phyloP scores from a whole-genome alignment of 1,140 invertebrate species.

The Anoplophora glabripennis region DNA sequence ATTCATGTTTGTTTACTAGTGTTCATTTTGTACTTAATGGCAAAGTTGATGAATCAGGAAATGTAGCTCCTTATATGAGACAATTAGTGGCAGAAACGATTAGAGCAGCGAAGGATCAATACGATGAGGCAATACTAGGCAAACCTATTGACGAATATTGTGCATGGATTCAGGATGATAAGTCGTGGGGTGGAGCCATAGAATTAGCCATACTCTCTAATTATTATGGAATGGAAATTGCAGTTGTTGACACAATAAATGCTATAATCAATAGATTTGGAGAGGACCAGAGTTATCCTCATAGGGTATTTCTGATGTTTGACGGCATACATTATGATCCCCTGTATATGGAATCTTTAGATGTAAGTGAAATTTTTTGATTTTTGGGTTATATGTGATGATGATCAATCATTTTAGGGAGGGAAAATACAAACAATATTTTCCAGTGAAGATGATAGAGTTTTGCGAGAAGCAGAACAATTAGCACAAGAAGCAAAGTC shows the following conservation, averaged over 20 bases:
- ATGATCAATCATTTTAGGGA: conserved; percentile 53
- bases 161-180: conserved; percentile 77
- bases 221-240: conserved; percentile 89
- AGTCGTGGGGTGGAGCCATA: conserved; percentile 94
- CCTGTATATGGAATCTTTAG: conserved; percentile 75
- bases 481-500: conserved; percentile 84
- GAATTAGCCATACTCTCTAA: conserved; percentile 87
- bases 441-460: conserved; percentile 65
- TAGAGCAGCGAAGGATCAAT: conserved; percentile 69
- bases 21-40: conserved; percentile 72
- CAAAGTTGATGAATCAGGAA: conserved; percentile 69
- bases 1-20: conserved; percentile 93
- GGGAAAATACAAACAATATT: conserved; percentile 76
- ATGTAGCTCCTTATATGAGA: conserved; percentile 70
- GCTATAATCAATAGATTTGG: conserved; percentile 90
- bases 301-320: conserved; percentile 87
- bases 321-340: conserved; percentile 97
- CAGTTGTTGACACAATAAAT: conserved; percentile 88
- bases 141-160: conserved; percentile 85
- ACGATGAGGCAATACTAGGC: conserved; percentile 83
- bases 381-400: not conserved
- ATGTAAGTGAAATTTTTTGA: conserved; percentile 46
- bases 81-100: conserved; percentile 85
- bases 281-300: conserved; percentile 82
- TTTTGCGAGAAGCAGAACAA: conserved; percentile 76